Evolutionary conservation across 2,888 invertebrate genomes (phyloP), one percentile per base, ranked within the genome.

Genomic region (Orthosia cruda): DNA sequence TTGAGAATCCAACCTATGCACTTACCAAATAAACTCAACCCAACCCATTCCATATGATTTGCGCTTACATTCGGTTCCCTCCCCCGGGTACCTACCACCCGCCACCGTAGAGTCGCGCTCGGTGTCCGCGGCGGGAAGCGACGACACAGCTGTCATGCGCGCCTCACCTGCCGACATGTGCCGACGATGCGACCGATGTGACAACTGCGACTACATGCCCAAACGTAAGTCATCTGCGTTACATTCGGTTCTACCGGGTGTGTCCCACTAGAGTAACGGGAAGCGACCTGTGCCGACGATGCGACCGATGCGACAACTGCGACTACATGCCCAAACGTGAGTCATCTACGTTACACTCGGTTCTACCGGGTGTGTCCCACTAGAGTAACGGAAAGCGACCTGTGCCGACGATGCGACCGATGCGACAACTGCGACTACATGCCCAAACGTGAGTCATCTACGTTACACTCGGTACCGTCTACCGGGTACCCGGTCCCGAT

Each of bases 71-170:
- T n/a, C 20, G 61, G 40, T 13, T 15, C 45, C 23, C 40, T 40
- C 32, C 12, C 7, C 9, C 40, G 59, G 59, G 59, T 13, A 55
- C 15, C 54, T 23, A 7, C 20, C 54, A 13, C 5, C 40, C 15
- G 16, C 68, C 68, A 87, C 74, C 90, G 87, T 88, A 83, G 91
- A 87, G 65, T 87, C 81, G 81, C 89, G 90, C 78, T 81, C 87
- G 58, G 79, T 90, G 74, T 93, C 94, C 11, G 88, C 90, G 75
- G 92, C 91, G 59, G 91, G 90, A 71, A 91, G 93, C 78, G 95
- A 94, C 87, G 95, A 95, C 85, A 93, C 95, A 72, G 91, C 91
- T 65, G 85, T 89, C 67, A 77, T 92, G 81, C 91, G 93, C 74
- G 91, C 92, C 32, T 92, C 94, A 74, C 91, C 93, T 71, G 88